phyloP scores from a whole-genome alignment of 2,888 invertebrate species.

The Cephus rjabovi region DNA sequence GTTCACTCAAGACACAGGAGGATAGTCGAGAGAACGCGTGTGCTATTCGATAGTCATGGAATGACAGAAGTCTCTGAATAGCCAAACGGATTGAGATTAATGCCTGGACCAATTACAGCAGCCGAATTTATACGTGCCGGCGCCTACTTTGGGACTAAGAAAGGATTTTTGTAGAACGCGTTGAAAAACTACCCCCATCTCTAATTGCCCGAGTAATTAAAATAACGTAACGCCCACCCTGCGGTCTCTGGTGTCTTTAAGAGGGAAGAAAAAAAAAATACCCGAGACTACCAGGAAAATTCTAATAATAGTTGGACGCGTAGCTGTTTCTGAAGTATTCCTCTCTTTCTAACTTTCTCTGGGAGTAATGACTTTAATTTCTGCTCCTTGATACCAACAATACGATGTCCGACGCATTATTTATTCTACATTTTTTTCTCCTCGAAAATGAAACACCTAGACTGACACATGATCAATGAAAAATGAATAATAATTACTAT shows the following conservation, averaged over 20 bases:
- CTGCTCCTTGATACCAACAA: background rate
- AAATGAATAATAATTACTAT: background rate
- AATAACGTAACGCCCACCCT: conserved; percentile 15
- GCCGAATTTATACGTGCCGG: conserved; percentile 14
- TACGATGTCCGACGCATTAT: background rate
- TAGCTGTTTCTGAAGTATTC: background rate
- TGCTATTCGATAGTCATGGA: background rate
- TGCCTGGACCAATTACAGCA: conserved; percentile 20
- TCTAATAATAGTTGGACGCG: background rate
- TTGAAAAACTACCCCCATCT: conserved; percentile 21
- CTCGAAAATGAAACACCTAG: background rate
- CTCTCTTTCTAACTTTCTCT: background rate
- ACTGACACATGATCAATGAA: background rate
- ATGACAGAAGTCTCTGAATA: background rate
- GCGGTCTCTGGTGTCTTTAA: background rate
- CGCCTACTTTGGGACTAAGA: background rate
- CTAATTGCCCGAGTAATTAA: conserved; percentile 25
- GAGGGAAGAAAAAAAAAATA: background rate
- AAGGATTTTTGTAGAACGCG: conserved; percentile 2
- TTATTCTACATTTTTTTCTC: background rate
- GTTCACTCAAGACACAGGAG: background rate
- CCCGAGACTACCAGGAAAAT: background rate
- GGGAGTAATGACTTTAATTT: background rate
- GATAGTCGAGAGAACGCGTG: background rate
- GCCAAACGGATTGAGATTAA: conserved; percentile 19